Evolutionary conservation across 2,113 vertebrate genomes (phyloP).

Genomic region (Monopterus albus): DNA sequence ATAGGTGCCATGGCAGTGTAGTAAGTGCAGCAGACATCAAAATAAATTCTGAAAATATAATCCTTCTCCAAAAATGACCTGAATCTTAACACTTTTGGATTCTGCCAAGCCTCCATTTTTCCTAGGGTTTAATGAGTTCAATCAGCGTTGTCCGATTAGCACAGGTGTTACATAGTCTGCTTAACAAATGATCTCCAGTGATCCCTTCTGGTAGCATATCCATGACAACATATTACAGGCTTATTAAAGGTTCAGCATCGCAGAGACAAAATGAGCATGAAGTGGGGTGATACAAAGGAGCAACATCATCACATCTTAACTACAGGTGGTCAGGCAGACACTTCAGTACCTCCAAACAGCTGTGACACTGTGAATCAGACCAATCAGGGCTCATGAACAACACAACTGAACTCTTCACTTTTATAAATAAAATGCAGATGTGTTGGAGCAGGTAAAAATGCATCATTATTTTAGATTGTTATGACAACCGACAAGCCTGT

Average conservation of each 20-base stretch:
- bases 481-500: constrained; percentile 11
- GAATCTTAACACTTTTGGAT: constrained; percentile 8
- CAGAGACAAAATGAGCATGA: constrained; percentile 24
- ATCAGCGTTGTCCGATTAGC: constrained; percentile 30
- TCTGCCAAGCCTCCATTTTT: not conserved
- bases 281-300: constrained; percentile 7
- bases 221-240: constrained; percentile 38
- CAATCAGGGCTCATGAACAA: constrained; percentile 19
- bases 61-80: not conserved
- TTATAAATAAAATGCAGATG: not conserved
- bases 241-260: constrained; percentile 25
- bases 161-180: not conserved
- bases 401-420: constrained; percentile 22
- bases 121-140: not conserved
- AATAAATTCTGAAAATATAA: constrained; percentile 14
- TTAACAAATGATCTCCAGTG: constrained; percentile 21
- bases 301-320: not conserved
- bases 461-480: constrained; percentile 24
- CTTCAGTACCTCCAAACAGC: constrained; percentile 15
- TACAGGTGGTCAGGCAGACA: constrained; percentile 14
- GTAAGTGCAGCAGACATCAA: constrained; percentile 14
- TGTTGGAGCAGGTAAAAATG: not conserved
- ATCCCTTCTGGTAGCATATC: constrained; percentile 24
- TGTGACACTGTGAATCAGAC: constrained; percentile 14
- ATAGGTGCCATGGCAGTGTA: constrained; percentile 22